Evolutionary conservation across 2,797 vertebrate genomes (phyloP), one percentile per base, ranked within the genome.

Genomic region (Sandelia bainsii): DNA sequence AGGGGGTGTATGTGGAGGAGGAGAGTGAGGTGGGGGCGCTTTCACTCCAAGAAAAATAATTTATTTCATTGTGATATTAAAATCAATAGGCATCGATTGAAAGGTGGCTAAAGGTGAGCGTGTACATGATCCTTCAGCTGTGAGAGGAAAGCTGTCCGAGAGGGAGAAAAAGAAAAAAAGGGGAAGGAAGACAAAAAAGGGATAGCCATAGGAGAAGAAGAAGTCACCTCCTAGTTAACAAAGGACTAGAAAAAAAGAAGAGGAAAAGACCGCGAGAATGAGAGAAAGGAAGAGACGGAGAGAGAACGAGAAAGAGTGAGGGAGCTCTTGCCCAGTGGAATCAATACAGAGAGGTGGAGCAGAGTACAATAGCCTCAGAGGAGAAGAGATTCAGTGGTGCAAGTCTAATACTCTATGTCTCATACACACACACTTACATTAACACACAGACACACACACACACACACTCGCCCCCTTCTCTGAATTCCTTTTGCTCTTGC

Each of bases 321-420:
- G 57, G 87, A 79, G 85, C 73, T 82, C 84, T 82, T 80, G 86
- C 84, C 89, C 87, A 58, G 68, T 84, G 85, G 88, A 93, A 94
- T 94, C 93, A 92, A 94, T 94, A 93, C 81, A 92, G 89, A 90
- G 87, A 92, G 91, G 91, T 92, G 89, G 90, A 93, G 91, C 87
- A 84, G 79, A 92, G 91, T 92, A 97, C 96, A 97, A 97, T 95
- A 95, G 95, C 94, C 95, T 94, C 91, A 90, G 95, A 95, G 93
- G 92, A 97, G 93, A 96, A 96, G 93, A 91, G 94, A 95, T 95
- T 94, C 96, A 96, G 86, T 95, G 95, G 93, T 97, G 96, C 96
- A 96, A 91, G 90, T 91, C 96, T 96, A 97, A 97, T 96, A 95
- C 95, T 94, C 94, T 92, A 94, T 90, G 57, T 74, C 77, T 67